Conservation (phyloP, 2,888 invertebrate species). For the Harmothoe impar region DNA sequence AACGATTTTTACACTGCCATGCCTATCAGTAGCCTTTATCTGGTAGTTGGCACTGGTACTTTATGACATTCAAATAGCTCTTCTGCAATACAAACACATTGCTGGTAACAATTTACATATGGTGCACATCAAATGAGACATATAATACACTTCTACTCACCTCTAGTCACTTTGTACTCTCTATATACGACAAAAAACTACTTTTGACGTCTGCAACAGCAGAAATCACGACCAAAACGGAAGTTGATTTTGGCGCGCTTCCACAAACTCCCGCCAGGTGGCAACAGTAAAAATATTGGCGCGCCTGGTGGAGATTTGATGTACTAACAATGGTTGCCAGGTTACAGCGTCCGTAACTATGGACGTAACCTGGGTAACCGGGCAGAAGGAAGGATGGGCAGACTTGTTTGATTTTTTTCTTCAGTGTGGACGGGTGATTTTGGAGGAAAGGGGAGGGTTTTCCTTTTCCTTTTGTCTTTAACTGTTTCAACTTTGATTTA, state of each 20-base stretch:
- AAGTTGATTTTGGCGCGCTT: conserved; percentile 31
- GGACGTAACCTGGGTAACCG: not conserved
- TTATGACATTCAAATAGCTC: no score
- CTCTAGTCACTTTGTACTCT: no score
- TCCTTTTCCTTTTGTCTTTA: not conserved
- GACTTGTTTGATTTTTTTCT: not conserved
- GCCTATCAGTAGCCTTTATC: no score
- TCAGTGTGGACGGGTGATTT: not conserved
- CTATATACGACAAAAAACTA: no score
- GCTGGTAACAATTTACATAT: no score
- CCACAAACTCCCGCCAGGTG: not conserved
- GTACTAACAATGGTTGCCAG: not conserved
- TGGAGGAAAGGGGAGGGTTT: not conserved
- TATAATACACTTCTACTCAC: no score
- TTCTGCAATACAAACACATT: no score
- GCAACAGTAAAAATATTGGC: not conserved
- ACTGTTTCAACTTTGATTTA: not conserved
- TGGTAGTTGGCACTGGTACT: no score
- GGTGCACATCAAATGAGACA: no score
- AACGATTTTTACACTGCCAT: no score
- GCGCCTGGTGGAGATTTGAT: no score
- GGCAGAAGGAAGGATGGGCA: not conserved
- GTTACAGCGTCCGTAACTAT: not conserved
- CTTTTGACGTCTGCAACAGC: no score
- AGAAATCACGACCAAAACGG: not conserved